Percentiles rank a stretch among this genome's conserved stretches.
Evolutionary conservation across 2,113 vertebrate species (phyloP).

Genomic region (Machaerirhynchus nigripectus): DNA sequence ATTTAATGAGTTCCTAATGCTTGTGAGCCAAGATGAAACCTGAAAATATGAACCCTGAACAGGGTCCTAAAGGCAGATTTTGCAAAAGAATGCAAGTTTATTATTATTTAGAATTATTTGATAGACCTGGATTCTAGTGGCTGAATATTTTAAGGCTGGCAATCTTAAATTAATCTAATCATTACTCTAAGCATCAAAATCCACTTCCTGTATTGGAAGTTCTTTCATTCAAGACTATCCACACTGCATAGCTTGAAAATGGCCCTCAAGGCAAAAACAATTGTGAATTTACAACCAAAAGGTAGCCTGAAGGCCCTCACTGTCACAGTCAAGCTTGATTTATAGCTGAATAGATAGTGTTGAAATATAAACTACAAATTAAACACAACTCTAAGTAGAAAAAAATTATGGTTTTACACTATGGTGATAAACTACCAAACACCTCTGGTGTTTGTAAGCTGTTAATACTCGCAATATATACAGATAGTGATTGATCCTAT

Average conservation of each 20-base stretch:
- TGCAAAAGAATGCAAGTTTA: background rate
- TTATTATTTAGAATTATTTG: background rate
- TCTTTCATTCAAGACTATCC: background rate
- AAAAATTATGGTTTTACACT: background rate
- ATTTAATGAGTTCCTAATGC: background rate
- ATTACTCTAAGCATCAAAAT: background rate
- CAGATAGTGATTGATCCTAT: background rate
- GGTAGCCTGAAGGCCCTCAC: background rate
- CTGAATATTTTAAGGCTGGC: background rate
- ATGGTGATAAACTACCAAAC: background rate
- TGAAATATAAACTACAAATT: constrained; percentile 2
- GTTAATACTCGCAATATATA: background rate
- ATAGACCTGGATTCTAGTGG: background rate
- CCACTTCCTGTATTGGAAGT: background rate
- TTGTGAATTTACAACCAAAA: background rate
- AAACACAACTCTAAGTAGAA: background rate
- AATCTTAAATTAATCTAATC: background rate
- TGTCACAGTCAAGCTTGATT: background rate
- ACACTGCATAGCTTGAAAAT: background rate
- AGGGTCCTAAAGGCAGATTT: background rate
- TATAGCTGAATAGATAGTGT: background rate
- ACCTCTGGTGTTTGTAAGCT: background rate
- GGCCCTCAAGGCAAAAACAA: background rate
- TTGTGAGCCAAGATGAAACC: background rate
- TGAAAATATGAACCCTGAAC: background rate